Evolutionary conservation across 2,888 invertebrate species (phyloP).

Genomic region (Dimorphilus gyrociliatus): DNA sequence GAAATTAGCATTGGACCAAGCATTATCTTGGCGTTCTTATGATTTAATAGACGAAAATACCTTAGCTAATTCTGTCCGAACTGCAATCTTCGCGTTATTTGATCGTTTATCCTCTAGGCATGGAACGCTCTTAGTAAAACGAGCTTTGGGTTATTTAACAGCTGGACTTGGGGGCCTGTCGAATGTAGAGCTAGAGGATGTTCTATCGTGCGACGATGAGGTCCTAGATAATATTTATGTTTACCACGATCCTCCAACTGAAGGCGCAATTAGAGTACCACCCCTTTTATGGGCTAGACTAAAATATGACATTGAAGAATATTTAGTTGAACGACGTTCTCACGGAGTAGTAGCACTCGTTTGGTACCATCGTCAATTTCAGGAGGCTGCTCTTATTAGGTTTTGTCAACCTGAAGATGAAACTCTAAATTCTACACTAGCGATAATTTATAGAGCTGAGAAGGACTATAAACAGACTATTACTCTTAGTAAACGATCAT

Average conservation of each 20-base stretch:
- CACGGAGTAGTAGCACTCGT: conserved; percentile 19
- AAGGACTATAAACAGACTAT: conserved; percentile 17
- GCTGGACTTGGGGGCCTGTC: conserved; percentile 24
- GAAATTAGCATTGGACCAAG: conserved; percentile 25
- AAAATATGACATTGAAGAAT: conserved; percentile 19
- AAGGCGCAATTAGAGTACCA: conserved; percentile 24
- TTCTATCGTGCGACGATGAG: conserved; percentile 21
- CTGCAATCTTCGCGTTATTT: conserved; percentile 21
- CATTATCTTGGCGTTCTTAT: conserved; percentile 22
- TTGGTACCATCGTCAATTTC: no score
- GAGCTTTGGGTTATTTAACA: conserved; percentile 18
- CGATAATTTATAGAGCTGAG: conserved; percentile 17
- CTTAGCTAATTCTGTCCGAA: conserved; percentile 15
- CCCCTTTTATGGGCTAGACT: conserved; percentile 26
- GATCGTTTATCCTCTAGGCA: conserved; percentile 22
- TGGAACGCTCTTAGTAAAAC: conserved; percentile 16
- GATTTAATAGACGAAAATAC: conserved; percentile 7
- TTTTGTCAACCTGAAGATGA: conserved; percentile 9
- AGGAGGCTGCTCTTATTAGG: no score
- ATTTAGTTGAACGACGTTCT: conserved; percentile 20
- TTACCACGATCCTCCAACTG: conserved; percentile 30
- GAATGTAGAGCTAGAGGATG: conserved; percentile 30
- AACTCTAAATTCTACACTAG: conserved; percentile 15
- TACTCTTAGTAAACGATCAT: conserved; percentile 16
- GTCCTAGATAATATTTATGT: conserved; percentile 25